Base-by-base conservation (phyloP, 1,140 invertebrate species). In the Drosophila truncata region DNA sequence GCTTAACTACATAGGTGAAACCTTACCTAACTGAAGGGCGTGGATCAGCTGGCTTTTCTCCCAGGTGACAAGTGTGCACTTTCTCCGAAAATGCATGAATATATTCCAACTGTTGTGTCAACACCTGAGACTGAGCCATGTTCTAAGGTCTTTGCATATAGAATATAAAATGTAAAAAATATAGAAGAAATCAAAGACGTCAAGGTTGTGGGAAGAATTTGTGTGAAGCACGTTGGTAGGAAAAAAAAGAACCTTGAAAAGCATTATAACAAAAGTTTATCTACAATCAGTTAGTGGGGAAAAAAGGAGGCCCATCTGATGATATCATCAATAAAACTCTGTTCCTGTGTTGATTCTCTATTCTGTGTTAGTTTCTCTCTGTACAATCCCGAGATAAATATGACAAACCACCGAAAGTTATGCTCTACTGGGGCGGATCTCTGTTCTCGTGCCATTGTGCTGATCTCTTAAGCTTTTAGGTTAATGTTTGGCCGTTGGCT, bases 61-160 rank as follows among this genome's bases (percentile, higher is more conserved):
- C 65, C 84, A 87, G 77, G 46, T 47, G 46, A 50, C 82, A 83
- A 74, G 61, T 84, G 83, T 84, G 66, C 54, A 76, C 64, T 88
- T 90, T 87, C 83, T 70, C 76, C 64, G 16, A 64, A 77, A 59
- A 31, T 67, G 50, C 67, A 87, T 87, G 71, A 84, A 87, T 87
- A 84, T 90, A 84, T 82, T 78, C 82, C 49, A 2, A 23, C 13
- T 39, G n/a, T 58, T 50, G 23, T 11, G 37, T 20, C 16, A 39
- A 58, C 41, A 77, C 11, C 37, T 41, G 33, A 76, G 33, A 3
- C 27, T 8, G 33, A 37, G 39, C 31, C 33, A 11, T 33, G 14
- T 37, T 54, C 44, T 67, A 59, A 37, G 25, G 44, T 52, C 37
- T 63, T 58, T 49, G 52, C 64, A 77, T 71, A 55, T 37, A 37